Conservation (phyloP, 1,140 invertebrate genomes). For the Elymnias hypermnestra region DNA sequence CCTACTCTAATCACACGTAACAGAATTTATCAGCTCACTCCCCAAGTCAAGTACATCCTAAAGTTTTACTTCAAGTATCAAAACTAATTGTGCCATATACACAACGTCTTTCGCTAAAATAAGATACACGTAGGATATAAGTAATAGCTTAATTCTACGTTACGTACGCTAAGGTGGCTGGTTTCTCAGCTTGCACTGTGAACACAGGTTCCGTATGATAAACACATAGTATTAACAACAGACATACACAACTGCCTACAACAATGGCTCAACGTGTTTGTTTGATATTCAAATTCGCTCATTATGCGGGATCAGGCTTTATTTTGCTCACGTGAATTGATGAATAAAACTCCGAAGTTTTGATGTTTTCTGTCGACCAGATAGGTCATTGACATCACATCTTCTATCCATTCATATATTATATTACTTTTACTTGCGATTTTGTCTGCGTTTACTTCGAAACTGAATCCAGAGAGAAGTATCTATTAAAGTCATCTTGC, state of each 20-base stretch:
- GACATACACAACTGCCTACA: constrained; percentile 45
- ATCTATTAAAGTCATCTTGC: no score
- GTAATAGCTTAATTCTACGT: constrained; percentile 73
- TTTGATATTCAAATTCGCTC: constrained; percentile 25
- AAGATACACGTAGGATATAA: constrained; percentile 54
- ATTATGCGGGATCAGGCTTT: constrained; percentile 13
- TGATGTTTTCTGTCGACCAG: neutral
- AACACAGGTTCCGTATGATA: constrained; percentile 36
- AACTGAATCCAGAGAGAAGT: no score
- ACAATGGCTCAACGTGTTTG: constrained; percentile 33
- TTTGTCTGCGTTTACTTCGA: no score
- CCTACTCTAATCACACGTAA: no score
- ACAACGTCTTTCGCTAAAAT: constrained; percentile 37
- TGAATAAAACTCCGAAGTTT: neutral
- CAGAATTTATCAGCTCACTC: no score
- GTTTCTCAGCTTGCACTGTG: constrained; percentile 44
- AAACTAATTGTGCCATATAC: constrained; percentile 7
- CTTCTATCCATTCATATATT: no score
- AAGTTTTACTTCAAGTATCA: no score
- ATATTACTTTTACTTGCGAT: no score
- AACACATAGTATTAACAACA: constrained; percentile 62
- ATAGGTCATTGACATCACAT: neutral
- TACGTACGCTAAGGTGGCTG: constrained; percentile 51
- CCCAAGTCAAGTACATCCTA: no score
- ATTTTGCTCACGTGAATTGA: constrained; percentile 6